phyloP scores from a whole-genome alignment of 1,140 invertebrate species.

The Hestina assimilis region DNA sequence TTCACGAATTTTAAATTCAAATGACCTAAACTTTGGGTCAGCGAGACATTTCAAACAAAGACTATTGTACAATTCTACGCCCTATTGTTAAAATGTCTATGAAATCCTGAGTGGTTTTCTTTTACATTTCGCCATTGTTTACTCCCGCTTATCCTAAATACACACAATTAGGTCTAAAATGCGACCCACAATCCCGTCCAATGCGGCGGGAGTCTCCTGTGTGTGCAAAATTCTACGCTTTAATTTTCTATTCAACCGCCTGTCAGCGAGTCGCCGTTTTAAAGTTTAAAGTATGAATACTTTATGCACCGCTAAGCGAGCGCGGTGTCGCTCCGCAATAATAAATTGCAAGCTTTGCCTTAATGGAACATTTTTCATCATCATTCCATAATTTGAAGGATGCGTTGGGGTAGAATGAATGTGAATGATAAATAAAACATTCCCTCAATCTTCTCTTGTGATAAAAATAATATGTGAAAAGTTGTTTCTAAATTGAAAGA shows the following conservation, averaged over 20 bases:
- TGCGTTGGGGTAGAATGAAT: constrained; percentile 7
- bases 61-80: constrained; percentile 20
- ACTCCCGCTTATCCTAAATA: constrained; percentile 41
- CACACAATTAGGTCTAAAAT: constrained; percentile 31
- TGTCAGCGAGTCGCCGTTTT: constrained; percentile 30
- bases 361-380: constrained; percentile 36
- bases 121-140: constrained; percentile 28
- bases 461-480: background rate
- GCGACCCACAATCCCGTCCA: constrained; percentile 7
- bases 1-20: constrained; percentile 65
- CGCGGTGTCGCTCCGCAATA: constrained; percentile 18
- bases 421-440: constrained; percentile 2
- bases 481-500: no score
- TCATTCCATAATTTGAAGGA: constrained; percentile 31
- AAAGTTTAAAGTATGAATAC: constrained; percentile 37
- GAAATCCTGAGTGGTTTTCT: constrained; percentile 27
- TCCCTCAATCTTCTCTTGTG: no score
- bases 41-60: constrained; percentile 29
- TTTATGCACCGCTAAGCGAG: constrained; percentile 29
- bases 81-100: constrained; percentile 18
- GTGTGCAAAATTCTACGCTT: constrained; percentile 22
- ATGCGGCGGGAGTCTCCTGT: constrained; percentile 4
- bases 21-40: constrained; percentile 45
- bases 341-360: constrained; percentile 31
- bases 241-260: constrained; percentile 32